Percentiles rank a stretch among this genome's conserved stretches.
phyloP scores from a whole-genome alignment of 2,797 vertebrate genomes.

The Merluccius polli region DNA sequence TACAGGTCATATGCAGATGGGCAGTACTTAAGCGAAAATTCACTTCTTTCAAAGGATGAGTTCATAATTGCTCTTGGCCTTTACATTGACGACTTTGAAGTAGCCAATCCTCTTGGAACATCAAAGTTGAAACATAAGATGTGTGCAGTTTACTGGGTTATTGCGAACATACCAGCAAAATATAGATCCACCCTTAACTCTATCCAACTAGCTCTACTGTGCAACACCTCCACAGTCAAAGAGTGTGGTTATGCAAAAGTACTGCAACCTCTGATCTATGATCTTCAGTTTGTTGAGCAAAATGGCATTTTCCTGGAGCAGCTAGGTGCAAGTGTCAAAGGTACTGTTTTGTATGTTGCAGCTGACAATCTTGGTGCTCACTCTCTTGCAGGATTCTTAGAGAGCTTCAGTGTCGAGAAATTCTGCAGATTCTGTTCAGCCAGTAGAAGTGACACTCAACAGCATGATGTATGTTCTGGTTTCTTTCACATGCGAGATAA shows the following conservation, averaged over 20 bases:
- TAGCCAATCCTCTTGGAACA: constrained; percentile 30
- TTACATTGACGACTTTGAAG: constrained; percentile 32
- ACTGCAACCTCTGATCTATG: constrained; percentile 9
- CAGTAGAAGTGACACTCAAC: not conserved
- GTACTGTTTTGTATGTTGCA: constrained; percentile 33
- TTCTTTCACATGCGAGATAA: constrained; percentile 11
- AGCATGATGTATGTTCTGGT: constrained; percentile 22
- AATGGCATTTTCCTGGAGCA: constrained; percentile 3
- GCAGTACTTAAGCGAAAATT: constrained; percentile 23
- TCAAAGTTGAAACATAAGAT: constrained; percentile 37
- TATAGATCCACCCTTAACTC: constrained; percentile 34
- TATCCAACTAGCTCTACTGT: constrained; percentile 32
- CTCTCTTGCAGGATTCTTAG: not conserved
- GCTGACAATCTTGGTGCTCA: constrained; percentile 30
- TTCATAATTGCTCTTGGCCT: constrained; percentile 30
- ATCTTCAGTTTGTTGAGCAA: constrained; percentile 7
- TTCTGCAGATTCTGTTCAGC: not conserved
- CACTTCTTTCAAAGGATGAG: constrained; percentile 16
- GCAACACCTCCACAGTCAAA: constrained; percentile 27
- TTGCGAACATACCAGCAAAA: constrained; percentile 42
- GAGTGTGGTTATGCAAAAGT: constrained; percentile 25
- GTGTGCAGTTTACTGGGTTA: constrained; percentile 36
- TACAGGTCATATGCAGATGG: constrained; percentile 29
- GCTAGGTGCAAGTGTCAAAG: constrained; percentile 34
- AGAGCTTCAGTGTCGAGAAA: not conserved